These are phyloP conservation scores for Conomelus anceps DNA, from an alignment of 2,888 invertebrate genomes.

Conservation along the genomic window DNA sequence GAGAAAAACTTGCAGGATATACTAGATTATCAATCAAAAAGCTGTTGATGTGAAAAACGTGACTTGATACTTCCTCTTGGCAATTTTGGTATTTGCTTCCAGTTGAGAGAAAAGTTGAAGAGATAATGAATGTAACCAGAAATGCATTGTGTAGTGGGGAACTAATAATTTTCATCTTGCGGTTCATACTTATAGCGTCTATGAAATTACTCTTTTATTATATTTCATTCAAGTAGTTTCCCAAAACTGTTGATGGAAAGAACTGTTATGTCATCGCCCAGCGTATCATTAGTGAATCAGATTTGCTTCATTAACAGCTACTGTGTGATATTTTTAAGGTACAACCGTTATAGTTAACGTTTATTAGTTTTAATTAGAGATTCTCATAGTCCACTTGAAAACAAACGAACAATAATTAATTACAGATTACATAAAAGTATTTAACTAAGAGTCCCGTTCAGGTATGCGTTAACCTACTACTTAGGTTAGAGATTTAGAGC, in stretches of 20 bases:
- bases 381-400: background rate
- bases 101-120: background rate
- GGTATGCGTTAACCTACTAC: background rate
- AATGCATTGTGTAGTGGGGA: background rate
- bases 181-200: background rate
- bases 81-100: background rate
- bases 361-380: background rate
- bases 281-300: background rate
- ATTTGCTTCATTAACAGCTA: background rate
- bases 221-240: background rate
- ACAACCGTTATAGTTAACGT: background rate
- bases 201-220: background rate
- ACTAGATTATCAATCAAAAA: background rate
- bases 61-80: background rate
- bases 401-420: background rate
- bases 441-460: background rate
- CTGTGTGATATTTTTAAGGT: background rate
- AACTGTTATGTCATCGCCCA: background rate
- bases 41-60: background rate
- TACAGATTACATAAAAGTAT: background rate
- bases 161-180: background rate
- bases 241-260: background rate
- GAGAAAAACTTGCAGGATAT: background rate
- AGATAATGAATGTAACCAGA: background rate
- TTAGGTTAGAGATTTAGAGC: too few relatives aligned